phyloP scores from a whole-genome alignment of 2,113 vertebrate genomes.

The Seriola rivoliana region DNA sequence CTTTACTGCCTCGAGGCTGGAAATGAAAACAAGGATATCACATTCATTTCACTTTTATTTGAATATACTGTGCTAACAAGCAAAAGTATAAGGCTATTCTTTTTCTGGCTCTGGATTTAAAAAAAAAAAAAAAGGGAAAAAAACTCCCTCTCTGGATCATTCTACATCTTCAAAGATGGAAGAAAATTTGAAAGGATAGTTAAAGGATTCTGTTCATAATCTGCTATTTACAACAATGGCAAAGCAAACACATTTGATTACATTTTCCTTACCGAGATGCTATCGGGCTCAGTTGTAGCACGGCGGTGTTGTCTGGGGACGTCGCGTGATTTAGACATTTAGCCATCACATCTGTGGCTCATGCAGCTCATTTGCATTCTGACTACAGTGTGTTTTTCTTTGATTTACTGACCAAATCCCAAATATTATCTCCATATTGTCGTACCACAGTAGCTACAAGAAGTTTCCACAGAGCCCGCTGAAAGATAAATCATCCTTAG shows the following conservation, averaged over 20 bases:
- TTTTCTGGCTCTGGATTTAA: not conserved
- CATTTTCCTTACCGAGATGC: not conserved
- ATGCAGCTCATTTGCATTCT: not conserved
- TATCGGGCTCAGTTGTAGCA: not conserved
- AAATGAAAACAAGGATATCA: conserved; percentile 40
- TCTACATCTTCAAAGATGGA: not conserved
- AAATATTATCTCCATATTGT: not conserved
- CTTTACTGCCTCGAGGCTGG: conserved; percentile 6
- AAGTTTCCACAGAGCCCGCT: not conserved
- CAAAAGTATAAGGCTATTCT: not conserved
- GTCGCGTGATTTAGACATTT: not conserved
- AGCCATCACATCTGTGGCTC: not conserved
- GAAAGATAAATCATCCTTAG: not conserved
- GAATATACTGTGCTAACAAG: conserved; percentile 6
- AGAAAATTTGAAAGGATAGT: not conserved
- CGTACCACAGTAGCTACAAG: not conserved
- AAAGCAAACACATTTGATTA: not conserved
- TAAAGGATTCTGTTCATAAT: not conserved
- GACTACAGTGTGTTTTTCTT: not conserved
- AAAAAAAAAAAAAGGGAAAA: not conserved
- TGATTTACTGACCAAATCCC: not conserved
- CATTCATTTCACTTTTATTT: conserved; percentile 20
- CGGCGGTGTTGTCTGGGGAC: not conserved
- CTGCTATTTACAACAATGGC: not conserved
- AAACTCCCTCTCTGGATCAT: not conserved